Percentiles rank a stretch among this genome's conserved stretches.
These are phyloP conservation scores for Amblyopsis rosae DNA, from an alignment of 2,113 vertebrate genomes.

Conservation along the genomic window DNA sequence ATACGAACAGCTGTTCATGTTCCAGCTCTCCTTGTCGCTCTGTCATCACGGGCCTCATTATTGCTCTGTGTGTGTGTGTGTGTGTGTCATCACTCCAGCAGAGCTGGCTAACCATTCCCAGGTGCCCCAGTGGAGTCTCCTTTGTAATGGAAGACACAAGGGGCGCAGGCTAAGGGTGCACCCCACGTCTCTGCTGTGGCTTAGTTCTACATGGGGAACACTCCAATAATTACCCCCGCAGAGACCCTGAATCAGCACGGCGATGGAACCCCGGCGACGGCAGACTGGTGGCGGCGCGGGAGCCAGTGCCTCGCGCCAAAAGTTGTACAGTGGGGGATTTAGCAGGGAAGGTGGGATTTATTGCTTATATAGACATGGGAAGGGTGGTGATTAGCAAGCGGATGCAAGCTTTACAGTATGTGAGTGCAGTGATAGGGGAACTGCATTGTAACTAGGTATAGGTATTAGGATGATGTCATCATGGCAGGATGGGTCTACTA, in stretches of 20 bases:
- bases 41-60: slow-evolving; percentile 21
- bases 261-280: not conserved
- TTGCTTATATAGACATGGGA: slow-evolving; percentile 16
- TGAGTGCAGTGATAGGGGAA: slow-evolving; percentile 9
- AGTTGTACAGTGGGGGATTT: not conserved
- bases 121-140: slow-evolving; percentile 35
- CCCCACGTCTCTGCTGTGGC: slow-evolving; percentile 1
- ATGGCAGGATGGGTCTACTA: slow-evolving; percentile 4
- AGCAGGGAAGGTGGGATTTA: not conserved
- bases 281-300: not conserved
- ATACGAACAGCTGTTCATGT: slow-evolving; percentile 18
- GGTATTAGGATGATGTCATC: slow-evolving; percentile 39
- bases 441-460: slow-evolving; percentile 21
- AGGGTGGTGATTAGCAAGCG: slow-evolving; percentile 16
- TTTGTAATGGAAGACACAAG: slow-evolving; percentile 21
- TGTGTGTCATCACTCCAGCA: slow-evolving; percentile 26
- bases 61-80: slow-evolving; percentile 2
- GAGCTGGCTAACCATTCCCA: slow-evolving; percentile 44
- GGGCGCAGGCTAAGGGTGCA: slow-evolving; percentile 7
- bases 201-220: slow-evolving; percentile 36
- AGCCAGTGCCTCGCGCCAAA: slow-evolving; percentile 5
- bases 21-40: slow-evolving; percentile 21
- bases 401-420: slow-evolving; percentile 13
- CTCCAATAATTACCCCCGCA: slow-evolving; percentile 36
- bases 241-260: slow-evolving; percentile 9